A percentile compares a stretch with the other conserved stretches of the same genome.
Conservation (phyloP, 2,888 invertebrate genomes). For the Cheilosia variabilis region DNA sequence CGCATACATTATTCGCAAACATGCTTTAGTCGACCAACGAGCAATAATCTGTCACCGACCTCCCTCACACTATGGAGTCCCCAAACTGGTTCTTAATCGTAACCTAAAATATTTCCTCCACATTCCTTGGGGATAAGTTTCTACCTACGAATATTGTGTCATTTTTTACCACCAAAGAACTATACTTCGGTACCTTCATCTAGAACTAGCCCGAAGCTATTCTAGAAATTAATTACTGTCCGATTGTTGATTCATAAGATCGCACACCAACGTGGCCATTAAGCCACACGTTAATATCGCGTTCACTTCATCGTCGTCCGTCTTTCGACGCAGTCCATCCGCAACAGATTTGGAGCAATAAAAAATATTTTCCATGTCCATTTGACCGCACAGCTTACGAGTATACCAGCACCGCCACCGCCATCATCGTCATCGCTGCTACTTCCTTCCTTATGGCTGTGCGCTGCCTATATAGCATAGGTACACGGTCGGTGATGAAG, state of each 20-base stretch:
- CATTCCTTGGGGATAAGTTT: conserved; percentile 16
- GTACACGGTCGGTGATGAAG: conserved; percentile 66
- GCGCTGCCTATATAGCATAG: conserved; percentile 2
- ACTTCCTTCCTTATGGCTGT: conserved; percentile 44
- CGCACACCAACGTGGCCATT: conserved; percentile 69
- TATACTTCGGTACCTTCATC: conserved; percentile 13
- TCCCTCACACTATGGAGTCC: too few relatives aligned
- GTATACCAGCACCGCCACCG: conserved; percentile 25
- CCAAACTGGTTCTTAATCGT: conserved; percentile 15
- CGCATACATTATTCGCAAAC: too few relatives aligned
- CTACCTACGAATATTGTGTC: conserved; percentile 4
- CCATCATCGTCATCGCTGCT: conserved; percentile 23
- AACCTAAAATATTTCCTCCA: conserved; percentile 31
- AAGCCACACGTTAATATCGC: conserved; percentile 72
- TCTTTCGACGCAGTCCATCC: conserved; percentile 48
- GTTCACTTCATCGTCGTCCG: conserved; percentile 52
- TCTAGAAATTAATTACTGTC: conserved; percentile 71
- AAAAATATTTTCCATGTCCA: conserved; percentile 71
- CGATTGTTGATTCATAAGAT: conserved; percentile 73
- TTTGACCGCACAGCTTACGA: conserved; percentile 49
- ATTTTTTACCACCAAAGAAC: conserved; percentile 13
- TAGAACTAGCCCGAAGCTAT: conserved; percentile 35
- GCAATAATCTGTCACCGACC: too few relatives aligned
- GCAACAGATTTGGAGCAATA: conserved; percentile 70
- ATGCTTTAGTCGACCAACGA: too few relatives aligned